Percentiles rank a stretch among this genome's conserved stretches.
Evolutionary conservation across 1,140 invertebrate genomes (phyloP).

Genomic region (Drosophila novamexicana): DNA sequence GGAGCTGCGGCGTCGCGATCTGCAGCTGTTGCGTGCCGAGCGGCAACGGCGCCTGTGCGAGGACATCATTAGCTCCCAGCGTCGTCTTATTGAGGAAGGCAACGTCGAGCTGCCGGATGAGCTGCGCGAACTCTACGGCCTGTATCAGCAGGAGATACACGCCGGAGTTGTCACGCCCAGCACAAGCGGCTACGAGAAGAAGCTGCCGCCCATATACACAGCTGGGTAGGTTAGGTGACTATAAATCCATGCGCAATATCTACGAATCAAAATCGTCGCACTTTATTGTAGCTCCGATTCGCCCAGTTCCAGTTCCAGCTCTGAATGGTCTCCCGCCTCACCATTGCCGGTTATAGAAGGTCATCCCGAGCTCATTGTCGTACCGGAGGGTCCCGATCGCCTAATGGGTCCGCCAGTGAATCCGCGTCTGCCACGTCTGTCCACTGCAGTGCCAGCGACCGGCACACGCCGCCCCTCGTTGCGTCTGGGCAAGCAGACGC

Average conservation of each 20-base stretch:
- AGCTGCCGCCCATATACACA: conserved; percentile 83
- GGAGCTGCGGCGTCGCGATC: conserved; percentile 92
- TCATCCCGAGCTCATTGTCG: conserved; percentile 51
- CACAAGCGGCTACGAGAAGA: conserved; percentile 71
- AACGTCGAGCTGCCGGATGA: conserved; percentile 90
- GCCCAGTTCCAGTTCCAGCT: conserved; percentile 82
- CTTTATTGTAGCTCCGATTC: conserved; percentile 70
- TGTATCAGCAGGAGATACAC: conserved; percentile 94
- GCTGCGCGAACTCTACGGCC: conserved; percentile 92
- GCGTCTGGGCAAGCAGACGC: conserved; percentile 55
- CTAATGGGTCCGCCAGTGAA: conserved; percentile 81
- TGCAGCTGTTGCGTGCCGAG: conserved; percentile 93
- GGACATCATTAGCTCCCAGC: conserved; percentile 95
- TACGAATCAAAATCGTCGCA: neutral
- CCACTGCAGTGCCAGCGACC: conserved; percentile 26
- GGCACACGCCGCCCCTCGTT: conserved; percentile 55
- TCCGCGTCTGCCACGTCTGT: conserved; percentile 74
- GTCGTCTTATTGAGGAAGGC: conserved; percentile 92
- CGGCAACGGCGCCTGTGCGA: conserved; percentile 94
- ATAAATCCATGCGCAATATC: neutral
- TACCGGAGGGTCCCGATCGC: conserved; percentile 64
- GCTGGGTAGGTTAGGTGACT: conserved; percentile 63
- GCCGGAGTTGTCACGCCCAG: conserved; percentile 85
- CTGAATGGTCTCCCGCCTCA: conserved; percentile 82
- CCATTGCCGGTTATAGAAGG: conserved; percentile 74